phyloP scores from a whole-genome alignment of 2,888 invertebrate species.

The Imbricaverruca yamaguchii region DNA sequence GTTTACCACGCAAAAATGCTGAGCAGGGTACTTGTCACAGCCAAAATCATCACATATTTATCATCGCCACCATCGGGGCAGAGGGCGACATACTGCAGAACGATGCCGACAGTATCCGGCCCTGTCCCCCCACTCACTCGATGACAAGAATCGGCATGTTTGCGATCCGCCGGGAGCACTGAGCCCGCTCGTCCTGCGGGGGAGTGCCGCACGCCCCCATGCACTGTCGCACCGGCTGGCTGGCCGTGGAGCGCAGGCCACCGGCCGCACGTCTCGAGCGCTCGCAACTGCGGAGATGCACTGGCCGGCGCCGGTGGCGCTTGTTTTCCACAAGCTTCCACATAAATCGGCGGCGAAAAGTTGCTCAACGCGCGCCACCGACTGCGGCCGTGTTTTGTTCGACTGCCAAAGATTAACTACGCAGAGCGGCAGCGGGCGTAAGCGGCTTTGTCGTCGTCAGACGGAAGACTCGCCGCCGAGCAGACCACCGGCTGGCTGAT shows the following conservation, averaged over 20 bases:
- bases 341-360: neutral
- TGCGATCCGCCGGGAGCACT: neutral
- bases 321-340: neutral
- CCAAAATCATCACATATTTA: no score
- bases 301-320: neutral
- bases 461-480: no score
- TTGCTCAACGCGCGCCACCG: neutral
- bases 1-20: no score
- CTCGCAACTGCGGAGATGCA: neutral
- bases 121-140: neutral
- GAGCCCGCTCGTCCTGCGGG: no score
- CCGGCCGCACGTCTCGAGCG: neutral
- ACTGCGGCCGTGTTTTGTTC: neutral
- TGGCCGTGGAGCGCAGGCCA: neutral
- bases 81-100: no score
- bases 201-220: no score
- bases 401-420: no score
- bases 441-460: no score
- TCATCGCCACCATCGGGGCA: no score
- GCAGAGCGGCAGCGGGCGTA: neutral
- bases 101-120: neutral
- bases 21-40: no score
- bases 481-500: no score
- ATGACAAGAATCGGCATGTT: neutral
- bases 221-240: no score